Conservation (phyloP, 2,797 vertebrate species). For the Arremon brunneinucha region DNA sequence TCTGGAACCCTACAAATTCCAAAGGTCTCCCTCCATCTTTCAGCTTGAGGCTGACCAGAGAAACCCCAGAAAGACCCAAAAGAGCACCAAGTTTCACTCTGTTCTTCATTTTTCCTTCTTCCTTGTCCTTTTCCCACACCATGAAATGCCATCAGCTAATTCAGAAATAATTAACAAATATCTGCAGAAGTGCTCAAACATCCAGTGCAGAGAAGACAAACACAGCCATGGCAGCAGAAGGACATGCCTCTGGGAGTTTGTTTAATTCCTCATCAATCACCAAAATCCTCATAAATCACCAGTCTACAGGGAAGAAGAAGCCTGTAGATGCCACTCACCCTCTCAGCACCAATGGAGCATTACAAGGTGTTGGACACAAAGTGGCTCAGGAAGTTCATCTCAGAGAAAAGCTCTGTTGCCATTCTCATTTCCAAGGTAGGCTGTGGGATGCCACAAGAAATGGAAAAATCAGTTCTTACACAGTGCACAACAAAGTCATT, state of each 20-base stretch:
- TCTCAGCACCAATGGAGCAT: background rate
- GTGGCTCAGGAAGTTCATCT: background rate
- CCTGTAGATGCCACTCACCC: background rate
- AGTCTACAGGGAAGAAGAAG: background rate
- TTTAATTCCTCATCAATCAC: background rate
- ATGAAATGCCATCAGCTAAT: background rate
- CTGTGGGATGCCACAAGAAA: background rate
- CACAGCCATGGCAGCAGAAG: background rate
- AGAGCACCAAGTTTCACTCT: background rate
- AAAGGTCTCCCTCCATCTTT: background rate
- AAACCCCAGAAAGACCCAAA: background rate
- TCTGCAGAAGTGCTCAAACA: background rate
- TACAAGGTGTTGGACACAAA: background rate
- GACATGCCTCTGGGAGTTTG: background rate
- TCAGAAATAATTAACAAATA: background rate
- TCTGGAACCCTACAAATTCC: background rate
- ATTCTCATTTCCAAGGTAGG: background rate
- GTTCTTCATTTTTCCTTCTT: background rate
- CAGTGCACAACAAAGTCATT: background rate
- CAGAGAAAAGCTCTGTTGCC: background rate
- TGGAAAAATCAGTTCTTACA: background rate
- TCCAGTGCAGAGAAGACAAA: background rate
- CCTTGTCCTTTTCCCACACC: background rate
- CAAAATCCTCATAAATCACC: background rate
- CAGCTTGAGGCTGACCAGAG: background rate